Evolutionary conservation across 2,797 vertebrate genomes (phyloP), one percentile per base, ranked within the genome.

Genomic region (Enteromius viviparus): DNA sequence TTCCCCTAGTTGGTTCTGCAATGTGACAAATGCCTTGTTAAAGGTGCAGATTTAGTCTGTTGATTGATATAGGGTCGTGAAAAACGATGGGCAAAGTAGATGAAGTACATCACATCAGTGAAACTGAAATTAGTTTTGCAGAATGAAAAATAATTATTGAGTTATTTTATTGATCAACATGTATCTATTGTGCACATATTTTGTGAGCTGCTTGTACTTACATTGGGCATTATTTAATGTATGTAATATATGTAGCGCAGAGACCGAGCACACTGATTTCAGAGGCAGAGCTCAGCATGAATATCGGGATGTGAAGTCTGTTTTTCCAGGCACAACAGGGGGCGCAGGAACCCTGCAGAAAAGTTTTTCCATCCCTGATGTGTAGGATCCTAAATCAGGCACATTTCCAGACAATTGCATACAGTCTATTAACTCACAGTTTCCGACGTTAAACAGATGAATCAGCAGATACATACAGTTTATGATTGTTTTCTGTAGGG

Each of bases 381-480:
- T 74, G 69, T 14, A 37, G 34, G 71, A 68, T 76, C 80, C 62
- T 12, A 66, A 58, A 82, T 55, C 45, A 29, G 81, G 74, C 62
- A 77, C 0, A 42, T 32, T 11, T 77, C 74, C 81, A 83, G 51
- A 71, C 40, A 23, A 47, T 70, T 37, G 65, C 75, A 83, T 71
- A 71, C 60, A 70, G 74, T 70, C 40, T 34, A 60, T 78, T 53
- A 70, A 49, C 51, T 77, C 75, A 77, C 26, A 71, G 53, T 78
- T 83, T 83, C 82, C 82, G 14, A 70, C 17, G 29, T 71, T 37
- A 70, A 83, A 70, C 75, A 37, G 65, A 77, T 15, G 51, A 70
- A 47, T 60, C 37, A 14, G 64, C 23, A 40, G 21, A 55, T 74
- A 45, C n/a, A 21, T 42, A 21, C 10, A 76, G 45, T 65, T 71